Evolutionary conservation across 2,113 vertebrate genomes (phyloP).

Genomic region (Chitala chitala): DNA sequence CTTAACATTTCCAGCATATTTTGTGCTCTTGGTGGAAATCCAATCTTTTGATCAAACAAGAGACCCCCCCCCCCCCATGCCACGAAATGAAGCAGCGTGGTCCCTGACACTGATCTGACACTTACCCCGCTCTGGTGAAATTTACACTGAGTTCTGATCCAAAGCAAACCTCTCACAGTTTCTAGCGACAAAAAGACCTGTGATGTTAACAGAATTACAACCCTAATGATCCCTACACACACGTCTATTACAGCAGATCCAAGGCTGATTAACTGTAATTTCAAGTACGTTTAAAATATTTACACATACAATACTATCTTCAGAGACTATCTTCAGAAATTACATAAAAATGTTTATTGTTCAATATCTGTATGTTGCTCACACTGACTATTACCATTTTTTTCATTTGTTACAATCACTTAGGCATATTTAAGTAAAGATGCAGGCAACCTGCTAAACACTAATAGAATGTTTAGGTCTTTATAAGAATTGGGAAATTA

Average conservation of each 20-base stretch:
- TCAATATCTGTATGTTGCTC: no score
- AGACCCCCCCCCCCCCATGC: conserved; percentile 45
- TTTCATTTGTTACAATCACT: no score
- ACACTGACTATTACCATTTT: no score
- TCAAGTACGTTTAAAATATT: no score
- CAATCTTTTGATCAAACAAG: conserved; percentile 50
- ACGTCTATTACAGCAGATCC: no score
- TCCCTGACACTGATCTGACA: conserved; percentile 10
- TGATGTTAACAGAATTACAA: not conserved
- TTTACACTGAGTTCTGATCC: not conserved
- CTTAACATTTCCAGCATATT: conserved; percentile 45
- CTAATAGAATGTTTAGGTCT: no score
- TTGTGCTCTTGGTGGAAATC: conserved; percentile 41
- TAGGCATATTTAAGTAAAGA: no score
- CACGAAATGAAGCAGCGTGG: conserved; percentile 34
- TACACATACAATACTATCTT: no score
- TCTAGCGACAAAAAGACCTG: not conserved
- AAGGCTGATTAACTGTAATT: no score
- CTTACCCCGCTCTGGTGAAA: not conserved
- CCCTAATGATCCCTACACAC: not conserved
- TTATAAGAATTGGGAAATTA: not conserved
- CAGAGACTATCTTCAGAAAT: no score
- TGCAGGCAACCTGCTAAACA: no score
- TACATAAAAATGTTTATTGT: no score
- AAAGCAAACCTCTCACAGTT: not conserved